Evolutionary conservation across 2,888 invertebrate genomes (phyloP), one percentile per base, ranked within the genome.

Genomic region (Antheraea yamamai): DNA sequence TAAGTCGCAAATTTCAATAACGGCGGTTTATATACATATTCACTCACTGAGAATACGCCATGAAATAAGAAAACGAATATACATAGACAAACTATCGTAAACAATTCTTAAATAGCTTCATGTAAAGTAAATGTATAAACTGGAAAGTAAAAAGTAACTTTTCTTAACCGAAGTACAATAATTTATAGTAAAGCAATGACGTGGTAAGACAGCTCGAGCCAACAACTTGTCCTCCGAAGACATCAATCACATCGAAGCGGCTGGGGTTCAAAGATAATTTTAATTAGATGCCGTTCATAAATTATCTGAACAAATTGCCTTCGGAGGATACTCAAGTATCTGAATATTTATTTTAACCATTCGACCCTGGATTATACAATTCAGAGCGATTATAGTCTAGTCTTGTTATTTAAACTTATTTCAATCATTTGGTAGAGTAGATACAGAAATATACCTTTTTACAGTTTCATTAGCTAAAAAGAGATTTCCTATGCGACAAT

Each of bases 181-280:
- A 66, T 66, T 26, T 16, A 66, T 66, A 66, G 26, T 66, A 6
- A 12, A 66, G 4, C 64, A 64, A 64, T 64, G 64, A 26, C 64
- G 64, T 64, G 23, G 64, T 64, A 64, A 64, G 64, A 64, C 26
- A 64, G 64, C 4, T 23, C 23, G 10, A 4, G 26, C 26, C 64
- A 66, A 66, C 64, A 30, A 30, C 64, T 66, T 66, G 64, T 30
- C 64, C 64, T 30, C 30, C 16, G 64, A 30, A 30, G 30, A 66
- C 16, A 66, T 66, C 30, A 66, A 66, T 66, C 64, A 66, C 64
- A 66, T 0, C 30, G 16, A 66, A 26, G 64, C 30, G 64, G 64
- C 64, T 66, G 30, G 6, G 64, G 26, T 66, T 66, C 26, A 66
- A 66, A 66, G 64, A 66, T 66, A 66, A 66, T 66, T 66, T 30